phyloP scores from a whole-genome alignment of 2,113 vertebrate species.

The Poecilia latipinna region DNA sequence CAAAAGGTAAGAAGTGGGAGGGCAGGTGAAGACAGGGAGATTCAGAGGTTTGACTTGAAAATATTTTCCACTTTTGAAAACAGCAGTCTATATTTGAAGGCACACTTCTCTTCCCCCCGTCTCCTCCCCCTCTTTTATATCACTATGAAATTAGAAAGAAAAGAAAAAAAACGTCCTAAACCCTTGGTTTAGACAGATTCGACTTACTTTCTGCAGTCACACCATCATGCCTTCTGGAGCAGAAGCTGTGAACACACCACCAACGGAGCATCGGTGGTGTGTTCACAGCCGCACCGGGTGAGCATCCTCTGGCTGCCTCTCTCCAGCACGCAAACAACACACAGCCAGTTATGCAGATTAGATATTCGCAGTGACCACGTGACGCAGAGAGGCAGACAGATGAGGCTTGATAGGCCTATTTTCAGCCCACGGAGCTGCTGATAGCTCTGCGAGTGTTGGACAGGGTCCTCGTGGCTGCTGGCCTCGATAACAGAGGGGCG shows the following conservation, averaged over 20 bases:
- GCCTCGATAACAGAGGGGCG: constrained; percentile 67
- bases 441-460: constrained; percentile 39
- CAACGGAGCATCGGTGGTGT: too few relatives aligned
- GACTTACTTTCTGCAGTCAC: not conserved
- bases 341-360: constrained; percentile 57
- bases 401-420: constrained; percentile 60
- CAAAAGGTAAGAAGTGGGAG: constrained; percentile 30
- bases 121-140: constrained; percentile 7
- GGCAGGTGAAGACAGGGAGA: constrained; percentile 20
- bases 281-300: not conserved
- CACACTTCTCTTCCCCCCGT: not conserved
- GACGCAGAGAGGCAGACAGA: constrained; percentile 30
- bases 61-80: constrained; percentile 17
- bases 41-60: constrained; percentile 12
- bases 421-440: constrained; percentile 51
- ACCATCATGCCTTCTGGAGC: not conserved
- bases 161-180: not conserved
- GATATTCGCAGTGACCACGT: constrained; percentile 55
- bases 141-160: not conserved
- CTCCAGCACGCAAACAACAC: constrained; percentile 14
- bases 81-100: not conserved
- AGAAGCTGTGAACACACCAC: too few relatives aligned
- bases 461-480: constrained; percentile 63
- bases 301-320: constrained; percentile 32
- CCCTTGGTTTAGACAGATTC: not conserved